Percentiles rank a stretch among this genome's conserved stretches.
Evolutionary conservation across 92 coral and sea anemone species (phyloP).

Genomic region (Parazoanthus darwini): DNA sequence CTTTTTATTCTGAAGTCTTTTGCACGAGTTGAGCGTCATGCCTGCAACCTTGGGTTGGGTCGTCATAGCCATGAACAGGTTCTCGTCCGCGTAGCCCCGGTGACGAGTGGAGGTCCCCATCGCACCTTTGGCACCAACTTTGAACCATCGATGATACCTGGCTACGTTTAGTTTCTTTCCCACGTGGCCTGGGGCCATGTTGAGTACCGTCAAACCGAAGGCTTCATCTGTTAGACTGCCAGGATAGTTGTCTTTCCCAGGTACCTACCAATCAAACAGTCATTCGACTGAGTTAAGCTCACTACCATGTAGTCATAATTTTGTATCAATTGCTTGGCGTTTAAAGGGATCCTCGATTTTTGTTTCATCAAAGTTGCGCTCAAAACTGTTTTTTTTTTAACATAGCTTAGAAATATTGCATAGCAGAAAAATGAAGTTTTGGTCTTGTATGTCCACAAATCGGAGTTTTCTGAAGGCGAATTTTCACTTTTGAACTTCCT

Average conservation of each 20-base stretch:
- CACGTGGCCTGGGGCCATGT: conserved; percentile 62
- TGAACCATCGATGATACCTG: conserved; percentile 48
- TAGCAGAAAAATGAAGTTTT: too few species aligned
- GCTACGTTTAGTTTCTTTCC: conserved; percentile 58
- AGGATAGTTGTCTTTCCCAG: conserved; percentile 81
- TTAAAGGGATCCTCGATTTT: too few species aligned
- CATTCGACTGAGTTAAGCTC: too few species aligned
- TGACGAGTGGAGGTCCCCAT: conserved; percentile 59
- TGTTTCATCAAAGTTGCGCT: too few species aligned
- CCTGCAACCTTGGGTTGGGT: conserved; percentile 91
- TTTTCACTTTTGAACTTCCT: too few species aligned
- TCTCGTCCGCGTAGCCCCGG: conserved; percentile 57
- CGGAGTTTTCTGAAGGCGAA: too few species aligned
- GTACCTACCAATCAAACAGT: too few species aligned
- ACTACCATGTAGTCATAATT: too few species aligned
- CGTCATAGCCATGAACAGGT: conserved; percentile 85
- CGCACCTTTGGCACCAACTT: conserved; percentile 75
- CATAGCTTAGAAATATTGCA: too few species aligned
- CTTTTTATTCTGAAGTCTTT: neutral
- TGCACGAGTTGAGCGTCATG: conserved; percentile 58
- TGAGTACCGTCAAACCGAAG: conserved; percentile 46
- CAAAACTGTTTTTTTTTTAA: too few species aligned
- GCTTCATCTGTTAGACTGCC: conserved; percentile 63
- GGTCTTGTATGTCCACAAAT: too few species aligned
- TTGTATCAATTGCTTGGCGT: too few species aligned